Base-by-base conservation (phyloP, 1,140 invertebrate genomes). In the Drosophila tropicalis region DNA sequence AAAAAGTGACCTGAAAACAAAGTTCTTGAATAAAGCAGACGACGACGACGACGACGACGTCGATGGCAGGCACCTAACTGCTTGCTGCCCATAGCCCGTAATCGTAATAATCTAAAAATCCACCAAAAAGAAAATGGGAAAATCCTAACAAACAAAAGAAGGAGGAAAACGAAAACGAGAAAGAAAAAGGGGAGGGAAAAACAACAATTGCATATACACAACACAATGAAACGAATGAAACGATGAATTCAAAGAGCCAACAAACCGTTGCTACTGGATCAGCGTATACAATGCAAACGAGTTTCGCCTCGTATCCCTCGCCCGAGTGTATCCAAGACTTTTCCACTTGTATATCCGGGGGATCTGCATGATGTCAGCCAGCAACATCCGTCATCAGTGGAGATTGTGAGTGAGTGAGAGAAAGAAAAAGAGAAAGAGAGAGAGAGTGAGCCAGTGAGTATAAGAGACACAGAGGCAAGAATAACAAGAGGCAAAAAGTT, bases 311-410 rank as follows among this genome's bases (percentile, higher is more conserved):
- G 81, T 94, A 95, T 0, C 95, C 95, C 89, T 96, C 95, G 6
- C 95, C 95, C 0, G 95, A 94, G 89, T 96, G 95, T 15, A 96
- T 94, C 94, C 95, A 95, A 17, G 95, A 95, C 54, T 94, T 92
- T 75, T 96, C 94, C 74, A 95, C 95, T 79, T 94, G 94, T 47
- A 96, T 95, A 92, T 96, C 95, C 29, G 95, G 95, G 10, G 95
- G 94, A 91, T 93, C 93, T 94, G 91, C 61, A 65, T 34, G 7
- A 29, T 67, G 72, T 72, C 74, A 68, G 74, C 75, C 72, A 76
- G 54, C 65, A 75, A 10, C 34, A 39, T 74, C 71, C 72, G 55
- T 61, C 32, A 74, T 68, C 65, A 25, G 32, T 34, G 12, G 51
- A 72, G 71, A 36, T 36, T 9, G 25, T 25, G 2, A 25, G 29